Evolutionary conservation across 2,113 vertebrate species (phyloP).

Genomic region (Cephalopholis sonnerati): DNA sequence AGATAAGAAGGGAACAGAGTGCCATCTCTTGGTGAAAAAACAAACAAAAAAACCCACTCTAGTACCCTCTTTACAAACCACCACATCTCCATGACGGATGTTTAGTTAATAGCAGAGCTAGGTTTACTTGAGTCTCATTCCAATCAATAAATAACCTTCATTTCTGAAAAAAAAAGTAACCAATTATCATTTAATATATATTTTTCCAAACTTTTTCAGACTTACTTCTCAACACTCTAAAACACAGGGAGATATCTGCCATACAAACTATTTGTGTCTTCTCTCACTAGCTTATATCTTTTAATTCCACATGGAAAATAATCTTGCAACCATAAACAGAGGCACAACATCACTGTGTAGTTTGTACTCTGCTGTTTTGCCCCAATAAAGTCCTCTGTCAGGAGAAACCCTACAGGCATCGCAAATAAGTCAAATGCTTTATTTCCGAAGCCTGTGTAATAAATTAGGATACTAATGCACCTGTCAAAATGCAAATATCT

Average conservation of each 20-base stretch:
- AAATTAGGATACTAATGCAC: background rate
- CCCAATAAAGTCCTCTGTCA: background rate
- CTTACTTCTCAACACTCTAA: too few species aligned
- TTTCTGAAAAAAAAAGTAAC: background rate
- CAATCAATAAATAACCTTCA: background rate
- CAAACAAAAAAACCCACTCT: background rate
- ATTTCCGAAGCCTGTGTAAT: background rate
- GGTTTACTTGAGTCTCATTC: constrained; percentile 2
- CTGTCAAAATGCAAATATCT: constrained; percentile 5
- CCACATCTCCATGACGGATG: background rate
- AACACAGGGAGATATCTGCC: background rate
- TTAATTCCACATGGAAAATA: background rate
- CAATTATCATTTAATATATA: background rate
- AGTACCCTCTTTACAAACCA: background rate
- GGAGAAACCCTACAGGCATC: background rate
- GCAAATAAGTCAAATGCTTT: background rate
- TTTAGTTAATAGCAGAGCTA: background rate
- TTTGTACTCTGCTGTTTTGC: background rate
- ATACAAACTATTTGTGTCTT: background rate
- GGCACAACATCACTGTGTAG: background rate
- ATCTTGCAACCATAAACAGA: background rate
- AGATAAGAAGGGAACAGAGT: constrained; percentile 39
- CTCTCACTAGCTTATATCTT: background rate
- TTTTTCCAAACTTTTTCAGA: background rate
- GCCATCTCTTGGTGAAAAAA: constrained; percentile 44